Percentiles rank a stretch among this genome's conserved stretches.
Conservation (phyloP, 1,140 invertebrate genomes). For the Pogonognathellus flavescens region DNA sequence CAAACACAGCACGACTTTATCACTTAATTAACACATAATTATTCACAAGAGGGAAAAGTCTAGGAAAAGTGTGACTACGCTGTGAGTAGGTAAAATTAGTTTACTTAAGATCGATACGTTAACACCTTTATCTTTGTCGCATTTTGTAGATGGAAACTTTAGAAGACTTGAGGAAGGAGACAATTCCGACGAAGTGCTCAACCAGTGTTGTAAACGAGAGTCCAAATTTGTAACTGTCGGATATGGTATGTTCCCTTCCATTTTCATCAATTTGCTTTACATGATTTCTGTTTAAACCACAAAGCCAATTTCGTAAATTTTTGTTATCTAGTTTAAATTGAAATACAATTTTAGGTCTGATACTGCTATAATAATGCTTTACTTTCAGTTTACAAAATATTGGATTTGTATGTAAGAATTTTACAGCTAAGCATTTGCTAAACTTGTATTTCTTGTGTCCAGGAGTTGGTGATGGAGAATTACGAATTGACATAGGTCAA, state of each 20-base stretch:
- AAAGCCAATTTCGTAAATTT: no score
- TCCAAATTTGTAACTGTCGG: slow-evolving; percentile 60
- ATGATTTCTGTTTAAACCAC: no score
- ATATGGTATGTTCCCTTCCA: slow-evolving; percentile 43
- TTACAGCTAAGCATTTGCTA: background rate
- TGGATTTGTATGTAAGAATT: background rate
- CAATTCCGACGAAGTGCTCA: slow-evolving; percentile 58
- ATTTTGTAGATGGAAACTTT: slow-evolving; percentile 54
- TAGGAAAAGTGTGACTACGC: background rate
- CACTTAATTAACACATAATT: background rate
- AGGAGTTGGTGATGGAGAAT: slow-evolving; percentile 58
- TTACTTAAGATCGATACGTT: background rate
- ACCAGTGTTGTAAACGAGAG: slow-evolving; percentile 64
- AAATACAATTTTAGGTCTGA: no score
- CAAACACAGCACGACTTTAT: background rate
- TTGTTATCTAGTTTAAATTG: background rate
- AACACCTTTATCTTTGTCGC: background rate
- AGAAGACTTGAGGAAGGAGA: slow-evolving; percentile 58
- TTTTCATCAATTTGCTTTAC: no score
- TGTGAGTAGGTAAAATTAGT: background rate
- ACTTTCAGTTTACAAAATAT: no score
- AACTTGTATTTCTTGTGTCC: background rate
- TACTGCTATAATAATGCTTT: no score
- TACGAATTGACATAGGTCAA: slow-evolving; percentile 59
- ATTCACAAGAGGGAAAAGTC: background rate